Conservation (phyloP, 2,113 vertebrate genomes). For the Rhynchomys soricoides region DNA sequence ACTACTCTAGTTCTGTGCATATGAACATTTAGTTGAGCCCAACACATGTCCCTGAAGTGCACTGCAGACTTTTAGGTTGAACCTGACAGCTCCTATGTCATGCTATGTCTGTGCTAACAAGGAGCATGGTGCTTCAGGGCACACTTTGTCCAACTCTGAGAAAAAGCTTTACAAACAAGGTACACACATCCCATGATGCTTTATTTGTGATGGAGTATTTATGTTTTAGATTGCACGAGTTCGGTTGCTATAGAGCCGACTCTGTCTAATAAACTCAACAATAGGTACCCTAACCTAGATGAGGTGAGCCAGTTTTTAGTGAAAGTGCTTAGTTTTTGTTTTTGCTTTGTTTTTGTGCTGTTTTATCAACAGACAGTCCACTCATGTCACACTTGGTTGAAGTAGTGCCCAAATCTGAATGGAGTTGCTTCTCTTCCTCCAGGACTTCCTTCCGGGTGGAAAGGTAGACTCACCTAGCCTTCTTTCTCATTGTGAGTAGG, state of each 20-base stretch:
- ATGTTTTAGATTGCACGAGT: neutral
- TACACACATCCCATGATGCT: neutral
- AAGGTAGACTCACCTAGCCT: neutral
- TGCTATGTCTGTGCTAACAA: neutral
- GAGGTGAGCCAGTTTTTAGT: neutral
- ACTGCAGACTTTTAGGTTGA: neutral
- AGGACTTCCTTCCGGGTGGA: neutral
- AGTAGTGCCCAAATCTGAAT: neutral
- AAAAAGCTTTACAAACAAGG: neutral
- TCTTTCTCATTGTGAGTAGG: neutral
- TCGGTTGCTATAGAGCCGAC: neutral
- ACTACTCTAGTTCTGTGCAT: neutral
- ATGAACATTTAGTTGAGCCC: neutral
- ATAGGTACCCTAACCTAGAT: neutral
- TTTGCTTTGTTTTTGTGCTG: neutral
- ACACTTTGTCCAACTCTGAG: neutral
- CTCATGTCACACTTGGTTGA: neutral
- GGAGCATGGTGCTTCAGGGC: neutral
- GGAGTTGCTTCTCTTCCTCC: neutral
- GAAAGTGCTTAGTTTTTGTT: neutral
- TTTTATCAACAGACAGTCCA: neutral
- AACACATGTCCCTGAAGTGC: neutral
- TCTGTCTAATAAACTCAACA: neutral
- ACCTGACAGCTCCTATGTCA: neutral
- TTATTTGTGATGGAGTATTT: slow-evolving; percentile 9